Evolutionary conservation across 2,888 invertebrate species (phyloP).

Genomic region (Cephus runcator): DNA sequence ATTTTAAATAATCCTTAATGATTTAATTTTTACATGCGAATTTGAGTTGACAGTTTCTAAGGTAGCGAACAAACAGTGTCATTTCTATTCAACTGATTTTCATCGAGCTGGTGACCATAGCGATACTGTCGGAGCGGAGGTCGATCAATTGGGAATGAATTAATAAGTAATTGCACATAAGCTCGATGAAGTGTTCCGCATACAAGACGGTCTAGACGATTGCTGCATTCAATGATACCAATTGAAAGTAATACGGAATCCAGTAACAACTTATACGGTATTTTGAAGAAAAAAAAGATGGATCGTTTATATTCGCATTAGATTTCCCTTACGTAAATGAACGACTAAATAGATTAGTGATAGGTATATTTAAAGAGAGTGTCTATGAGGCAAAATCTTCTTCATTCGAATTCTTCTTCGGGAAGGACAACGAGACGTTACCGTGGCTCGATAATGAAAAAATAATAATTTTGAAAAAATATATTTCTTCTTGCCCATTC

Average conservation of each 20-base stretch:
- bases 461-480: background rate
- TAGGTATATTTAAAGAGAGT: background rate
- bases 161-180: background rate
- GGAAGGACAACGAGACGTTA: background rate
- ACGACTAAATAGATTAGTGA: background rate
- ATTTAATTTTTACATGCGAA: background rate
- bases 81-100: background rate
- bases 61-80: background rate
- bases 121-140: background rate
- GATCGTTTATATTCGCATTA: background rate
- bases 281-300: background rate
- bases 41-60: background rate
- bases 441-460: background rate
- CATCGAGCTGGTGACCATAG: background rate
- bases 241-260: background rate
- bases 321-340: background rate
- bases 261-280: background rate
- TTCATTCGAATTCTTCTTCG: background rate
- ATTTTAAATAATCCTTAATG: background rate
- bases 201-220: background rate
- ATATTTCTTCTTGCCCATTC: background rate
- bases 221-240: background rate
- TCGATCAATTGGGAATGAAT: background rate
- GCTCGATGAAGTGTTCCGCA: background rate
- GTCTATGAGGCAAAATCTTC: background rate